Percentiles rank a stretch among this genome's conserved stretches.
Evolutionary conservation across 2,888 invertebrate genomes (phyloP).

Genomic region (Gymnoscelis rufifasciata): DNA sequence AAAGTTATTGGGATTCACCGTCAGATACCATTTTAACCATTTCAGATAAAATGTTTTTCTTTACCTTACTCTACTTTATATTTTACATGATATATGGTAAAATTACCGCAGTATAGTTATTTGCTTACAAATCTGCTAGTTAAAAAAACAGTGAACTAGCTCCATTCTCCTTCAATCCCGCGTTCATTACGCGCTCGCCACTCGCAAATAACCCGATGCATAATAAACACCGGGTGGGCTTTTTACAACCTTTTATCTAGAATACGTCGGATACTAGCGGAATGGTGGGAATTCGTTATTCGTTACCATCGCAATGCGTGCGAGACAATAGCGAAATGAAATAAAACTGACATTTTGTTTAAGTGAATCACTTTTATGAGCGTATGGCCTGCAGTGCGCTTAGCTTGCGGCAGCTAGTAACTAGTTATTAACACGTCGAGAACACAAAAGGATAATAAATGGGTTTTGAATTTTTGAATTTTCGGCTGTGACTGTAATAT

Average conservation of each 20-base stretch:
- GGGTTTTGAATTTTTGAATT: background rate
- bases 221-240: slow-evolving; percentile 34
- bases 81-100: too few species aligned
- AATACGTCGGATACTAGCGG: too few species aligned
- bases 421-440: background rate
- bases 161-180: slow-evolving; percentile 27
- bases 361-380: background rate
- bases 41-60: too few species aligned
- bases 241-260: slow-evolving; percentile 16
- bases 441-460: background rate
- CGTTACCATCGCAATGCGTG: slow-evolving; percentile 2
- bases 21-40: too few species aligned
- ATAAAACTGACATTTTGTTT: background rate
- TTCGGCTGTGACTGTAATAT: background rate
- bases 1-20: too few species aligned
- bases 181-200: slow-evolving; percentile 38
- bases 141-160: too few species aligned
- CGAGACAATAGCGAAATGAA: slow-evolving; percentile 6
- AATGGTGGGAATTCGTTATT: slow-evolving; percentile 10
- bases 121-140: too few species aligned
- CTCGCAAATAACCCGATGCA: slow-evolving; percentile 43
- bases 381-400: background rate
- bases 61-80: too few species aligned
- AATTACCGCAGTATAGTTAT: too few species aligned
- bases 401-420: background rate